Base-by-base conservation (phyloP, 2,888 invertebrate species). In the Mythimna lalbum region DNA sequence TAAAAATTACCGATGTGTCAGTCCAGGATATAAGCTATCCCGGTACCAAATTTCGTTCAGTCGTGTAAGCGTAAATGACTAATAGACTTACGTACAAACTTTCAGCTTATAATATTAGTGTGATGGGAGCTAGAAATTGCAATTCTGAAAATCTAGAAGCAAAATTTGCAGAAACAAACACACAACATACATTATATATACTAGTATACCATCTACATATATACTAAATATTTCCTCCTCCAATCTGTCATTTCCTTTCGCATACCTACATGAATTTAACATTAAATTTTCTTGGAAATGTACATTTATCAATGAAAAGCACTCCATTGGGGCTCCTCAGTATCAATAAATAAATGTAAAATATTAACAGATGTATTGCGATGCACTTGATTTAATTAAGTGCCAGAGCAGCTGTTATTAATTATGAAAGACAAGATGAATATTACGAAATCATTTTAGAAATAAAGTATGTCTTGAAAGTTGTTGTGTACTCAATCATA, bases 231-330 rank as follows among this genome's bases (percentile, higher is more conserved):
- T 57, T 47, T 52, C 21, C 19, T 19, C 36, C 19, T 19, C 47
- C 53, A 63, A 69, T 75, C 65, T 63, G 75, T 78, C n/a, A 66
- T 80, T 76, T 69, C 33, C 63, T 61, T 62, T 52, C 43, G 55
- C 55, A 66, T 33, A 53, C 17, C 27, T 21, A 63, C 33, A 79
- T 79, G 55, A 76, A 73, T 63, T 55, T 67, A 49, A 74, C 55
- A 61, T 74, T 19, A 78, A 60, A 63, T 63, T 66, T 56, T 47
- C 66, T 50, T 65, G 33, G 50, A 63, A 63, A 50, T 31, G 19
- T 27, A 33, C 23, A 43, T 19, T 49, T 61, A 52, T 21, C 59
- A 59, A 59, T 66, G 55, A 47, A 60, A 64, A 53, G 27, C 36
- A 31, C 14, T 56, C 31, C 23, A n/a, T 31, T 59, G 39, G 36